Conservation (phyloP, 2,888 invertebrate species). For the Geophilus truncorum region DNA sequence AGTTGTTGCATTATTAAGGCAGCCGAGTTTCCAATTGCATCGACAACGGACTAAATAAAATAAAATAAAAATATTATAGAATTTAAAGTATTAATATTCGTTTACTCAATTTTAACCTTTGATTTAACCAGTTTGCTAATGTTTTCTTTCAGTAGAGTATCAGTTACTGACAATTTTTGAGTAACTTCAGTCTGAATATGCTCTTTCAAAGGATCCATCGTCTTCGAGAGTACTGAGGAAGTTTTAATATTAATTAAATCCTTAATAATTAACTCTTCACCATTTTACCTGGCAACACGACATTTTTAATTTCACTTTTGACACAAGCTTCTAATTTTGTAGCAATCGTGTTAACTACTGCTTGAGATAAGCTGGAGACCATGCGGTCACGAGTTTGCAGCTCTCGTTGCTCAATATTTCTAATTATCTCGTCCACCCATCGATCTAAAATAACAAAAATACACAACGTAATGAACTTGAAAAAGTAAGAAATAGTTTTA, state of each 20-base stretch:
- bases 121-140: slow-evolving; percentile 72
- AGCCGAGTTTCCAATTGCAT: slow-evolving; percentile 65
- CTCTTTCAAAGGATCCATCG: slow-evolving; percentile 67
- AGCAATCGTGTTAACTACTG: slow-evolving; percentile 53
- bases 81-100: no score
- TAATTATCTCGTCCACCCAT: neutral
- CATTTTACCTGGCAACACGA: slow-evolving; percentile 48
- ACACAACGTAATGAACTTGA: neutral
- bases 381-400: slow-evolving; percentile 47
- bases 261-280: neutral
- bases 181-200: slow-evolving; percentile 69
- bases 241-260: neutral
- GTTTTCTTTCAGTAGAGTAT: slow-evolving; percentile 70
- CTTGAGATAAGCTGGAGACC: slow-evolving; percentile 55
- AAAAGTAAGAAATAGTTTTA: no score
- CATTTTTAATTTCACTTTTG: slow-evolving; percentile 56
- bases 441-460: neutral
- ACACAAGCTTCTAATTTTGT: slow-evolving; percentile 57
- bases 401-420: slow-evolving; percentile 39
- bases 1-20: slow-evolving; percentile 65
- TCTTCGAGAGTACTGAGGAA: slow-evolving; percentile 56
- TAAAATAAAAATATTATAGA: no score
- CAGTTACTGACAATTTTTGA: slow-evolving; percentile 66
- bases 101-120: slow-evolving; percentile 55
- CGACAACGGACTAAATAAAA: slow-evolving; percentile 61